Percentiles rank a stretch among this genome's conserved stretches.
Conservation (phyloP, 2,888 invertebrate species). For the Plagodis dolabraria region DNA sequence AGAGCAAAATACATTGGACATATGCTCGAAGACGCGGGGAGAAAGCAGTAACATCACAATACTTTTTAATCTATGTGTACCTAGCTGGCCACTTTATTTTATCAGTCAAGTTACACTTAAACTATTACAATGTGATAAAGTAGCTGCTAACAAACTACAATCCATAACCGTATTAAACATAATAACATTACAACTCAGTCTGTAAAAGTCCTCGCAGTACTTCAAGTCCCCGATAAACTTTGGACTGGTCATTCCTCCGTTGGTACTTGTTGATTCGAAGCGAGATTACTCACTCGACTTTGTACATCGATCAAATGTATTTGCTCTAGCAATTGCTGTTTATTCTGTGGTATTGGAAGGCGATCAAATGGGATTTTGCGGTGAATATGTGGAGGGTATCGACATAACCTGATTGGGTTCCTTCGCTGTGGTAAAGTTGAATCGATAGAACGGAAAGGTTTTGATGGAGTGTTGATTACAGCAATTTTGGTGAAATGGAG, state of each 20-base stretch:
- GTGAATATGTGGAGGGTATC: not conserved
- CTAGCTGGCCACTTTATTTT: no score
- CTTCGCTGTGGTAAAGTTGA: not conserved
- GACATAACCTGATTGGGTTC: not conserved
- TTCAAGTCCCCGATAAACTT: conserved; percentile 2
- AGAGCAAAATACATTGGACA: no score
- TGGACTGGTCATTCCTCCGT: not conserved
- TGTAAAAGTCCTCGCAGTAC: not conserved
- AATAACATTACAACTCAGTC: not conserved
- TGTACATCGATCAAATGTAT: conserved; percentile 18
- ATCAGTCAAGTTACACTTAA: no score
- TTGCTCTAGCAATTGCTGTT: conserved; percentile 15
- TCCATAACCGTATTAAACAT: not conserved
- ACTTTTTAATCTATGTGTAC: no score
- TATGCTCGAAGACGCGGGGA: no score
- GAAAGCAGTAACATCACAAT: no score
- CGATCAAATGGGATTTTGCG: conserved; percentile 9
- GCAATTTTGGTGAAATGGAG: not conserved
- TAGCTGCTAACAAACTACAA: not conserved
- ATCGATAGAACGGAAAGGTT: not conserved
- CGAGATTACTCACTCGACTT: not conserved
- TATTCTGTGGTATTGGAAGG: conserved; percentile 15
- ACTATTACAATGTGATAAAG: no score
- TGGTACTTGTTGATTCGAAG: conserved; percentile 15
- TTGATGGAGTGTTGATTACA: conserved; percentile 4